Base-by-base conservation (phyloP, 2,113 vertebrate species). In the Dromas ardeola region DNA sequence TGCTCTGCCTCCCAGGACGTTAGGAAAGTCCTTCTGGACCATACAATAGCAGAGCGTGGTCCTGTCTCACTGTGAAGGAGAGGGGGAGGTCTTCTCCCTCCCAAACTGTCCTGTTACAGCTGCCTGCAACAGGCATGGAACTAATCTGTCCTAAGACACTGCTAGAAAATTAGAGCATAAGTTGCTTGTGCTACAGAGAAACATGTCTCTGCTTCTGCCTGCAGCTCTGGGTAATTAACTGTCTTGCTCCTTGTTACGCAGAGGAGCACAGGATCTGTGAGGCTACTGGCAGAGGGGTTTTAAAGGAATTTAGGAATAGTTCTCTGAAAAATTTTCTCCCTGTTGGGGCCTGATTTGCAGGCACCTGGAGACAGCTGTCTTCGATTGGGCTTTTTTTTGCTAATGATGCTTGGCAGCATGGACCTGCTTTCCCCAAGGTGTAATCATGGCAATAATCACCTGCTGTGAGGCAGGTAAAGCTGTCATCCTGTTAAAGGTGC, bases 111-210 rank as follows among this genome's bases (percentile, higher is more conserved):
- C 80, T 67, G 27, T 66, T 62, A 62, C 67, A 71, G 52, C 5
- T 88, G 72, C n/a, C 61, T 67, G 52, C 32, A 49, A 42, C 55
- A 49, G 47, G 36, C 74, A 79, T 12, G 79, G 61, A 79, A 81
- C 53, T 93, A 81, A 95, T 91, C 84, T 84, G 69, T 53, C 26
- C 43, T 77, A 73, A 94, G 88, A 86, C 69, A 61, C 34, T 52
- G 59, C 13, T 30, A 43, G 96, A 81, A 93, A 95, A 94, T 72
- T 15, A 77, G 81, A 22, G 34, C 38, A 11, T 94, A 86, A 95
- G 77, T 90, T 73, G 88, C 85, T 95, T 93, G 81, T 81, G 63
- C 81, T 59, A 1, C 5, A 78, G 58, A 81, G 84, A 47, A 91
- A 55, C 36, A 30, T 7, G 53, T 66, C 82, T 47, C 2, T 50